Conservation (phyloP, 2,797 vertebrate species). For the Hypotaenidia okinawae region DNA sequence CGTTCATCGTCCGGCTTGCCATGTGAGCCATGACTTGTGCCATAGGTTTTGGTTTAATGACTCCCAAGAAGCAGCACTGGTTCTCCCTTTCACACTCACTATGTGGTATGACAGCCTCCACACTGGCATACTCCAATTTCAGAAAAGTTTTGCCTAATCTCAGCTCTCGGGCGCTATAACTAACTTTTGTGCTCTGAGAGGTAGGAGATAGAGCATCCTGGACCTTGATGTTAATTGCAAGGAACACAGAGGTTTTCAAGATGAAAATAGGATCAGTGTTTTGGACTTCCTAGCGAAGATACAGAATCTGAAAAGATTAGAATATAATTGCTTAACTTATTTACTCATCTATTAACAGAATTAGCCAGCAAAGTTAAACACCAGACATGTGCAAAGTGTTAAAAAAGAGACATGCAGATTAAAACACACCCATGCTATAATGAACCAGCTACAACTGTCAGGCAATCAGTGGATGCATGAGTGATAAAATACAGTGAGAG, state of each 20-base stretch:
- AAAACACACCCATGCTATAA: not conserved
- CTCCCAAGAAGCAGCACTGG: not conserved
- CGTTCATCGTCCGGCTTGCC: not conserved
- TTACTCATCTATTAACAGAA: not conserved
- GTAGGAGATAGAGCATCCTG: not conserved
- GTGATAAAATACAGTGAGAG: not conserved
- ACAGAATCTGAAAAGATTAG: not conserved
- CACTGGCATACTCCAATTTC: not conserved
- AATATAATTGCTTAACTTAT: not conserved
- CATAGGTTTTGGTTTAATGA: not conserved
- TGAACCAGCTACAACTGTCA: not conserved
- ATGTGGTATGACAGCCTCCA: not conserved
- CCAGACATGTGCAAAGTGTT: not conserved
- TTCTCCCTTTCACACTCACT: not conserved
- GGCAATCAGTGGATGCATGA: not conserved
- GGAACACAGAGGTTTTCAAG: not conserved
- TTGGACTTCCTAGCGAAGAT: not conserved
- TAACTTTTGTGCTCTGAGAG: not conserved
- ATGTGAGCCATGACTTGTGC: not conserved
- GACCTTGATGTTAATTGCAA: not conserved
- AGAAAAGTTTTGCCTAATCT: not conserved
- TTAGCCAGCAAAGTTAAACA: not conserved
- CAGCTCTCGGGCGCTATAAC: not conserved
- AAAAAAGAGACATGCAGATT: not conserved
- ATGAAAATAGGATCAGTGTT: not conserved